A percentile compares a stretch with the other conserved stretches of the same genome.
phyloP scores from a whole-genome alignment of 2,888 invertebrate genomes.

The Plebejus argus region DNA sequence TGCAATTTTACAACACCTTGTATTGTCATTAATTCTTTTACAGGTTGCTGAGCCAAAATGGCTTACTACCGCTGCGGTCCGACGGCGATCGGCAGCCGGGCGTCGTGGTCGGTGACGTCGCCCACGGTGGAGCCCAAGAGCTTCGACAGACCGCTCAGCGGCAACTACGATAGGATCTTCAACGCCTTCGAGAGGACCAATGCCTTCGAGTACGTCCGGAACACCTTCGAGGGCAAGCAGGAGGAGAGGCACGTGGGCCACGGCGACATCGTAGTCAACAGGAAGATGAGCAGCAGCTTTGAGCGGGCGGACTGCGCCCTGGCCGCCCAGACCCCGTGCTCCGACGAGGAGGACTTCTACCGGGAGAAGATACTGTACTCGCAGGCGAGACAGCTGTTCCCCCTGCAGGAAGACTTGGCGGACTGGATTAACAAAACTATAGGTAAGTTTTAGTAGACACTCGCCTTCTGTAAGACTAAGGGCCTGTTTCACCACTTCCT shows the following conservation, averaged over 20 bases:
- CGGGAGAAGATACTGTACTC: constrained; percentile 87
- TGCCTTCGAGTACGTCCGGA: constrained; percentile 70
- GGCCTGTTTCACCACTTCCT: too few species aligned
- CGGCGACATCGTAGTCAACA: constrained; percentile 69
- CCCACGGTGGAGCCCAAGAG: constrained; percentile 57
- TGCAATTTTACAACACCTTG: neutral
- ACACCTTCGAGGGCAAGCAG: constrained; percentile 54
- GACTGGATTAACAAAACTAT: constrained; percentile 94
- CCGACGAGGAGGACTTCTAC: constrained; percentile 85
- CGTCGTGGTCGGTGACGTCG: constrained; percentile 80
- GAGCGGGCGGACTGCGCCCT: constrained; percentile 76
- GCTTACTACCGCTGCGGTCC: constrained; percentile 74
- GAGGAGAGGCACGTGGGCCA: constrained; percentile 63
- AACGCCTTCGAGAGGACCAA: constrained; percentile 76
- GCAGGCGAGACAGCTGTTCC: constrained; percentile 89
- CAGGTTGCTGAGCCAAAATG: constrained; percentile 59
- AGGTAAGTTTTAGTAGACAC: constrained; percentile 79
- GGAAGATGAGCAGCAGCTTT: constrained; percentile 71
- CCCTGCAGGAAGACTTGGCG: constrained; percentile 91
- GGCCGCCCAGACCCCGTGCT: constrained; percentile 73
- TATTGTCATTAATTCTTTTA: constrained; percentile 43
- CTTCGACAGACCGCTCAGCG: constrained; percentile 70
- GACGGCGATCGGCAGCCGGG: constrained; percentile 71
- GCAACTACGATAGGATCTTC: constrained; percentile 75
- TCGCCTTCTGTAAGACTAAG: too few species aligned